Percentiles rank a stretch among this genome's conserved stretches.
These are phyloP conservation scores for Panthera leo DNA, from an alignment of 2,113 vertebrate genomes.

Conservation along the genomic window DNA sequence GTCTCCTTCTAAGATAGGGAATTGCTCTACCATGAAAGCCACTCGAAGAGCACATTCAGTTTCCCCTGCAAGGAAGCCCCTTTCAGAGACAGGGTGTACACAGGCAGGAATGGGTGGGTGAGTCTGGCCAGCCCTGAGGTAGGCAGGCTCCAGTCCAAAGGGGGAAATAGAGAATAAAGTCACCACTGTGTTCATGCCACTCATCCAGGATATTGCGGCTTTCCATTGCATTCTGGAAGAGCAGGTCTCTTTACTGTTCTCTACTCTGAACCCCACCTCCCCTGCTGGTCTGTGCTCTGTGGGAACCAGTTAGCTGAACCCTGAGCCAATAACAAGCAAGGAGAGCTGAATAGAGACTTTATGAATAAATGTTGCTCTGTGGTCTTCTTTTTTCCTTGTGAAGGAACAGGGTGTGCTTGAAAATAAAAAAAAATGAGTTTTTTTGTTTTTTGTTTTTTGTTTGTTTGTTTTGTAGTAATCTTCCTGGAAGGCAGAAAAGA, in stretches of 20 bases:
- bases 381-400: background rate
- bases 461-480: background rate
- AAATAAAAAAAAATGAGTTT: background rate
- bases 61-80: background rate
- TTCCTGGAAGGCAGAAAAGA: conserved; percentile 40
- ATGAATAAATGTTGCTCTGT: background rate
- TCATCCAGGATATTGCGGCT: background rate
- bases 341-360: conserved; percentile 37
- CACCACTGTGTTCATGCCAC: background rate
- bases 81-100: background rate
- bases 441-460: background rate
- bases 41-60: background rate
- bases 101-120: background rate
- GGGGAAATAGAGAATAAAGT: background rate
- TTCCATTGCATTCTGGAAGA: background rate
- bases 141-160: background rate
- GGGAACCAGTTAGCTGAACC: conserved; percentile 20
- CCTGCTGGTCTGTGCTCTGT: background rate
- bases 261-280: background rate
- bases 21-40: background rate
- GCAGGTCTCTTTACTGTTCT: background rate
- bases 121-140: background rate
- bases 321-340: conserved; percentile 41
- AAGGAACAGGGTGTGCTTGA: conserved; percentile 48
- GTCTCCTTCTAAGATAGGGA: background rate